Percentiles rank a stretch among this genome's conserved stretches.
Conservation (phyloP, 2,113 vertebrate species). For the Grammomys dolichurus region DNA sequence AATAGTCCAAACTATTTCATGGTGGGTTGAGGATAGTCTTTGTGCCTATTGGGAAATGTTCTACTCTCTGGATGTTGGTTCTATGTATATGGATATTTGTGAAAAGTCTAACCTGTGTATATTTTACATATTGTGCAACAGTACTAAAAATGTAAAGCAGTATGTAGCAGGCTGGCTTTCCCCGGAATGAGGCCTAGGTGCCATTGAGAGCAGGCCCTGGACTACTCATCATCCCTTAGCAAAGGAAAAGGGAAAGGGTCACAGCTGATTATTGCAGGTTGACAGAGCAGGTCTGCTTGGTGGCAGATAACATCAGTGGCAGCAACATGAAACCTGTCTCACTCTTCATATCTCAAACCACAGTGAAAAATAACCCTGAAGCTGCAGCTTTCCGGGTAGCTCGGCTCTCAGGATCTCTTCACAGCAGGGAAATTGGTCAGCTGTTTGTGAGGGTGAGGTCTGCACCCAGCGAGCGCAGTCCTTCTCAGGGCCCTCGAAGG, state of each 20-base stretch:
- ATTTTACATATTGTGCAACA: neutral
- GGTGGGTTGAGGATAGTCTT: neutral
- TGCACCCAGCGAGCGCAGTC: neutral
- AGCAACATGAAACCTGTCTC: slow-evolving; percentile 72
- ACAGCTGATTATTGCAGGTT: slow-evolving; percentile 59
- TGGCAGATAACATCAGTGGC: slow-evolving; percentile 81
- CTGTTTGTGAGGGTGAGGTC: neutral
- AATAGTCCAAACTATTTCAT: neutral
- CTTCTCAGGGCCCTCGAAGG: neutral
- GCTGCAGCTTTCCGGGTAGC: slow-evolving; percentile 72
- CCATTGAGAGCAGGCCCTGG: neutral
- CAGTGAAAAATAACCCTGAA: slow-evolving; percentile 78
- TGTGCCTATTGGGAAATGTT: neutral
- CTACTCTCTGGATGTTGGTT: neutral
- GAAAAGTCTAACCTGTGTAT: neutral
- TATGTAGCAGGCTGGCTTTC: neutral
- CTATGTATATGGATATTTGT: neutral
- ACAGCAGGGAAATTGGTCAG: slow-evolving; percentile 62
- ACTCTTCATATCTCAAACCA: slow-evolving; percentile 71
- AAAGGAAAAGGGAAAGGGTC: slow-evolving; percentile 43
- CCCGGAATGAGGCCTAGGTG: neutral
- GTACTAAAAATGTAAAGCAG: neutral
- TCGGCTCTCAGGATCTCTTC: slow-evolving; percentile 22
- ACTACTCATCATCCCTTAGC: slow-evolving; percentile 40
- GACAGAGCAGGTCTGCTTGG: slow-evolving; percentile 58